These are phyloP conservation scores for Tragulus kanchil DNA, from an alignment of 2,113 vertebrate genomes.

Conservation along the genomic window DNA sequence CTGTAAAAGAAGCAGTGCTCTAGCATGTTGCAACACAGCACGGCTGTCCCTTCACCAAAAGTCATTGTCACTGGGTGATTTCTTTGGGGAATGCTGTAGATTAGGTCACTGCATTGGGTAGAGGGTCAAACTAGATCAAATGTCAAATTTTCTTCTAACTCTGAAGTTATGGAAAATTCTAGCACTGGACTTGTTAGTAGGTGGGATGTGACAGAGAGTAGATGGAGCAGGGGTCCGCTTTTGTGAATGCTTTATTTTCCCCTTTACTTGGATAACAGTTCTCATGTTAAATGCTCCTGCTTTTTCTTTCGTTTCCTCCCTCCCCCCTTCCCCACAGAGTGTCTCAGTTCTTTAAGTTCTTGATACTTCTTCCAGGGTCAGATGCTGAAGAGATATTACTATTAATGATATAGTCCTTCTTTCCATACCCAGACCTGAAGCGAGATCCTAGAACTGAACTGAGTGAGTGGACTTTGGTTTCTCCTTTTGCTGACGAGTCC, in stretches of 20 bases:
- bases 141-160: background rate
- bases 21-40: background rate
- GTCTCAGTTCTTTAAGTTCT: constrained; percentile 14
- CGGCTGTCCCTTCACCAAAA: background rate
- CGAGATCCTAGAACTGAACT: background rate
- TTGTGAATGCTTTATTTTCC: background rate
- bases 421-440: background rate
- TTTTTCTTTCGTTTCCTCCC: background rate
- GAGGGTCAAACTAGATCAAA: background rate
- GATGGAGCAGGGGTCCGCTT: background rate
- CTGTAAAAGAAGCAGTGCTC: constrained; percentile 12
- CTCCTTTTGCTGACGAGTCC: background rate
- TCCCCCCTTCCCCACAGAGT: background rate
- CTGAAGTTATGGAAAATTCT: background rate
- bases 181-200: background rate
- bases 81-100: background rate
- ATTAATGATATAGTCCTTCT: background rate
- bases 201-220: background rate
- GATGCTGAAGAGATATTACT: background rate
- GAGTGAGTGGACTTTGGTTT: background rate
- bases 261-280: background rate
- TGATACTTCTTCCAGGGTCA: background rate
- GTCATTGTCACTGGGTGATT: background rate
- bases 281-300: background rate
- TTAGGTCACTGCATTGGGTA: background rate